phyloP scores from a whole-genome alignment of 2,888 invertebrate species.

The Drosophila mimica region DNA sequence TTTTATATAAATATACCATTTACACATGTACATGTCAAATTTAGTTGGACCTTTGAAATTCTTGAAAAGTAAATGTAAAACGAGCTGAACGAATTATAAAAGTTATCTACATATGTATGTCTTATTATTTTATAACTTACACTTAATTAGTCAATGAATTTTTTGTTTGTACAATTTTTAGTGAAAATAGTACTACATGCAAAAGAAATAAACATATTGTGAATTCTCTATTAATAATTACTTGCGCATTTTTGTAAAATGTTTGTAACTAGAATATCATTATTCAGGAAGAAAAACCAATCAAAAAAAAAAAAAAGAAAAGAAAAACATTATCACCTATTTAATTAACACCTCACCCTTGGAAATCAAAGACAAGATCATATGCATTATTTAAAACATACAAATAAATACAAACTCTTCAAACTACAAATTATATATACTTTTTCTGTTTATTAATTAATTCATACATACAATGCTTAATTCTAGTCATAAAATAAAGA shows the following conservation, averaged over 20 bases:
- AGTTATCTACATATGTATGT: conserved; percentile 29
- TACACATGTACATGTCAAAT: conserved; percentile 19
- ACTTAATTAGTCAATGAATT: conserved; percentile 74
- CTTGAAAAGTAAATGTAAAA: conserved; percentile 18
- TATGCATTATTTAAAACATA: conserved; percentile 59
- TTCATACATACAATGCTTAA: conserved; percentile 14
- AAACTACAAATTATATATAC: conserved; percentile 36
- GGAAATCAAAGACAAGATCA: conserved; percentile 62
- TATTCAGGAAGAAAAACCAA: conserved; percentile 6
- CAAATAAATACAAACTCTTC: conserved; percentile 53
- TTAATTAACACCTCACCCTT: conserved; percentile 50
- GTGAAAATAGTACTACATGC: conserved; percentile 47
- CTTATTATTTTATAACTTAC: conserved; percentile 58
- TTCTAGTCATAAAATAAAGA: conserved; percentile 45
- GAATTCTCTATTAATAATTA: conserved; percentile 51
- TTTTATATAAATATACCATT: conserved; percentile 28
- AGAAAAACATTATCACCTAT: conserved; percentile 38
- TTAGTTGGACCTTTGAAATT: conserved; percentile 24
- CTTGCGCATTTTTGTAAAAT: conserved; percentile 65
- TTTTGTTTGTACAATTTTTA: conserved; percentile 52
- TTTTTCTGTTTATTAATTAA: conserved; percentile 23
- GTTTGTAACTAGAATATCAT: conserved; percentile 24
- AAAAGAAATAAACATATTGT: conserved; percentile 26
- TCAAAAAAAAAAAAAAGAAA: background rate
- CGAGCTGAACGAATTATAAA: conserved; percentile 29